A percentile compares a stretch with the other conserved stretches of the same genome.
Evolutionary conservation across 2,797 vertebrate species (phyloP).

Genomic region (Chiloscyllium punctatum): DNA sequence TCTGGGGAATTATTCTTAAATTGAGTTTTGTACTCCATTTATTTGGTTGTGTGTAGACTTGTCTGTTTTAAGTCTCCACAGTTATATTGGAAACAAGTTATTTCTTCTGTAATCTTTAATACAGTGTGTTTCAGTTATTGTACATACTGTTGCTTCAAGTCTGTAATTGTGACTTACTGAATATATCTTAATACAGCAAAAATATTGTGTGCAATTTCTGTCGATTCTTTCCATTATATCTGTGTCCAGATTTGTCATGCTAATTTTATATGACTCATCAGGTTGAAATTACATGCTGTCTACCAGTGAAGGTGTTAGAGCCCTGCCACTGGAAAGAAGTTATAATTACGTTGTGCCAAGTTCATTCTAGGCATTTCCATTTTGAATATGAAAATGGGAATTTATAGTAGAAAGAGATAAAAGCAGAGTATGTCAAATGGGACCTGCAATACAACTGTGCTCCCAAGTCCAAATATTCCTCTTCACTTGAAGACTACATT

Average conservation of each 20-base stretch:
- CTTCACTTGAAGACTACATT: slow-evolving; percentile 4
- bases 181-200: background rate
- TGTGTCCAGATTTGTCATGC: background rate
- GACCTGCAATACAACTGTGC: background rate
- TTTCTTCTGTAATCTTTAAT: slow-evolving; percentile 5
- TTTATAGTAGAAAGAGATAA: background rate
- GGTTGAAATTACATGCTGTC: background rate
- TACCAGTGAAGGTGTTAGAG: background rate
- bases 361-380: background rate
- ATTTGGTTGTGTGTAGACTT: background rate
- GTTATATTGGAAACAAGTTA: background rate
- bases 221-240: slow-evolving; percentile 20
- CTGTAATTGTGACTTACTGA: slow-evolving; percentile 19
- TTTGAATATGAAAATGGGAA: background rate
- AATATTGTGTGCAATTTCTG: background rate
- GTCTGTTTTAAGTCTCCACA: slow-evolving; percentile 3
- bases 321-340: background rate
- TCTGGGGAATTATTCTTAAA: background rate
- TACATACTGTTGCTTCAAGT: slow-evolving; percentile 10
- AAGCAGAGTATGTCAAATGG: background rate
- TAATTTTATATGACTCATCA: background rate
- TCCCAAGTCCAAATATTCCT: background rate
- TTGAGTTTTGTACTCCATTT: slow-evolving; percentile 18
- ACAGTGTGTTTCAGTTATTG: background rate
- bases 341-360: slow-evolving; percentile 3